Conservation (phyloP, 2,797 vertebrate genomes). For the Siniperca undulata region DNA sequence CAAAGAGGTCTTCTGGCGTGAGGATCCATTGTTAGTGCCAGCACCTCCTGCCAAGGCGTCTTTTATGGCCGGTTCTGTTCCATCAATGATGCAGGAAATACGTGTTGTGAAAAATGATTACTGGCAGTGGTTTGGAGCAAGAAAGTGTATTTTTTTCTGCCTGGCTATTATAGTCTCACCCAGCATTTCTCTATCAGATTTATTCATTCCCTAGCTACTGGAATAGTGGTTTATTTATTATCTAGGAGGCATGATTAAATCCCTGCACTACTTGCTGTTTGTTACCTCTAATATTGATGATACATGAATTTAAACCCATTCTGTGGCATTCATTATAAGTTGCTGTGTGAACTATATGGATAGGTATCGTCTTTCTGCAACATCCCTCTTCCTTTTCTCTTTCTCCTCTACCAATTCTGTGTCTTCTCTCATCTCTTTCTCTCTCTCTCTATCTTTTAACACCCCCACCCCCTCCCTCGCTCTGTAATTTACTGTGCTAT, state of each 20-base stretch:
- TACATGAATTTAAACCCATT: constrained; percentile 50
- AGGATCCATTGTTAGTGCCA: constrained; percentile 54
- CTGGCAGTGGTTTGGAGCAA: constrained; percentile 42
- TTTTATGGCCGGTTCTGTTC: constrained; percentile 61
- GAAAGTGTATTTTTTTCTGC: constrained; percentile 50
- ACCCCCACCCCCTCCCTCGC: constrained; percentile 24
- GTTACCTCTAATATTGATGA: constrained; percentile 56
- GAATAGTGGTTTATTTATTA: constrained; percentile 67
- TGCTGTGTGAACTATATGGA: constrained; percentile 17
- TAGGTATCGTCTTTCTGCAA: background rate
- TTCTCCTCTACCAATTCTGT: background rate
- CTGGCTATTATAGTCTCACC: constrained; percentile 28
- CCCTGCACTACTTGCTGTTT: constrained; percentile 23
- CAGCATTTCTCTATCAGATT: constrained; percentile 38
- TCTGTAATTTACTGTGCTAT: constrained; percentile 72
- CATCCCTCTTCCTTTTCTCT: background rate
- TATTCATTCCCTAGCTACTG: constrained; percentile 34
- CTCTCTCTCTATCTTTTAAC: constrained; percentile 31
- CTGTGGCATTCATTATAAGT: constrained; percentile 41
- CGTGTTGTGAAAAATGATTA: constrained; percentile 62
- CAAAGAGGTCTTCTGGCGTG: constrained; percentile 48
- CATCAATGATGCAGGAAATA: constrained; percentile 71
- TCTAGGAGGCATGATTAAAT: constrained; percentile 60
- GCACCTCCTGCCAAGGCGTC: constrained; percentile 60
- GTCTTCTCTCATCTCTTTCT: constrained; percentile 17